Conservation (phyloP, 2,797 vertebrate species). For the Silurus lanzhouensis region DNA sequence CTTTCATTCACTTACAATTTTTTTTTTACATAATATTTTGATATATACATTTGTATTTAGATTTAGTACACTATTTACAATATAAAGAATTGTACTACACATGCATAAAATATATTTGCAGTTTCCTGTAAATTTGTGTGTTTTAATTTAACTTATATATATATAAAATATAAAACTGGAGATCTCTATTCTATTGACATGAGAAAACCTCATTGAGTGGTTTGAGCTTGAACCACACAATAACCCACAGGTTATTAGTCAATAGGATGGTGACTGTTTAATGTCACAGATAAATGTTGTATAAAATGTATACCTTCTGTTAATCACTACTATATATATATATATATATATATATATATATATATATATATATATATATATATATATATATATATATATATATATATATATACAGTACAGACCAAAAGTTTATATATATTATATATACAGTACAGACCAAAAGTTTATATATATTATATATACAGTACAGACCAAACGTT, state of each 20-base stretch:
- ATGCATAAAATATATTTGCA: background rate
- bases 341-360: background rate
- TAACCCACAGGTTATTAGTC: conserved; percentile 12
- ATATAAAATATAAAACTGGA: no score
- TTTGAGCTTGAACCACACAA: background rate
- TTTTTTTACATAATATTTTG: no score
- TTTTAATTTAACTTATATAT: background rate
- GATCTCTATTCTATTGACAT: background rate
- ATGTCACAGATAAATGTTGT: conserved; percentile 8
- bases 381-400: no score
- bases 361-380: no score
- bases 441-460: no score
- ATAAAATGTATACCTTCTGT: background rate
- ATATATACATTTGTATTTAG: background rate
- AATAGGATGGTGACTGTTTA: background rate
- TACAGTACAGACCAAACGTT: no score
- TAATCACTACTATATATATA: background rate
- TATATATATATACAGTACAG: no score
- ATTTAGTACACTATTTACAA: background rate
- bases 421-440: no score
- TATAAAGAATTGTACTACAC: background rate
- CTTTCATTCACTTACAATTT: background rate
- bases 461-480: no score
- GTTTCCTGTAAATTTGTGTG: background rate
- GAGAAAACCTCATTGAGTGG: background rate